Base-by-base conservation (phyloP, 2,113 vertebrate species). In the Aspiorhynchus laticeps region DNA sequence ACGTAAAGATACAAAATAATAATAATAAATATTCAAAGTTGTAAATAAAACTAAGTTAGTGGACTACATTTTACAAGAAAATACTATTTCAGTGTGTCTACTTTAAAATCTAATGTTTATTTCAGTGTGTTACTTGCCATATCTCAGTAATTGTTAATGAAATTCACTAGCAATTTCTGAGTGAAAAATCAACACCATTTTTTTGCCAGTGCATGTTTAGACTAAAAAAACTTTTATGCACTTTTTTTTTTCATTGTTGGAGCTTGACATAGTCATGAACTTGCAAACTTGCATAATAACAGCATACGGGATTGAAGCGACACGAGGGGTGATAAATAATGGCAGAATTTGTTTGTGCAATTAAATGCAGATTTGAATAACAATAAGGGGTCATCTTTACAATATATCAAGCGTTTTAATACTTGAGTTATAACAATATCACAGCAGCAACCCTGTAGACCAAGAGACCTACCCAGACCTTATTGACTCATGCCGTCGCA, bases 391-490 rank as follows among this genome's bases (percentile, higher is more conserved):
- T 77, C 75, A 51, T 19, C 46, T 77, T 77, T 77, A 48, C 46
- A 77, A 10, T 51, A 48, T 31, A 28, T 5, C 21, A 48, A 48
- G 12, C 51, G 14, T 56, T 56, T 79, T 24, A 33, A 36, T 12
- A 3, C 28, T 48, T 33, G 77, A 41, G 24, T 31, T 33, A 59
- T 80, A 21, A 38, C 31, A 80, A n/a, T 80, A 17, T 82, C 38
- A 67, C 65, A 67, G 17, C 41, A 28, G n/a, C 9, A 17, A 82
- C 59, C 38, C 21, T 11, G 36, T 21, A 46, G 26, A 67, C 7
- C 36, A 1, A 65, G 59, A 81, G 36, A 81, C 38, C 80, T 69
- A 82, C 38, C 80, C 80, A 82, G 80, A 82, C 80, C 80, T 67
- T 61, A 82, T 82, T 31, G 41, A 82, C 61, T 82, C 61, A 51